These are phyloP conservation scores for Temnothorax ravouxi DNA, from an alignment of 2,888 invertebrate genomes.

Conservation along the genomic window DNA sequence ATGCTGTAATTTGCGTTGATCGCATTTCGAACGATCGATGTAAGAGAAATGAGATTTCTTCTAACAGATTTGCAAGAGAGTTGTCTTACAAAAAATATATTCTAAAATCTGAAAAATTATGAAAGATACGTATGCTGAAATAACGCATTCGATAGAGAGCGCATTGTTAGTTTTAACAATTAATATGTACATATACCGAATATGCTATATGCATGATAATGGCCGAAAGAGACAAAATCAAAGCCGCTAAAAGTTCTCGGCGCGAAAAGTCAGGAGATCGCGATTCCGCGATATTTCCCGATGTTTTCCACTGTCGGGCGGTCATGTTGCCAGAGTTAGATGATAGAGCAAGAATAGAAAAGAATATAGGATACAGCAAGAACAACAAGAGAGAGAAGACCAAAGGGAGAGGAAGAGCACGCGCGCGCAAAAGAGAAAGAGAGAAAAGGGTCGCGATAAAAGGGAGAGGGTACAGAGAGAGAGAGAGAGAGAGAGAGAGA, in stretches of 20 bases:
- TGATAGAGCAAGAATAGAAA: slow-evolving; percentile 44
- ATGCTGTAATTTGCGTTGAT: neutral
- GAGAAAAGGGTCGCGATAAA: slow-evolving; percentile 60
- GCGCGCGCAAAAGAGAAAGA: slow-evolving; percentile 4
- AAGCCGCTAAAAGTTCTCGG: slow-evolving; percentile 8
- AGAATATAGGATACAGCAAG: slow-evolving; percentile 18
- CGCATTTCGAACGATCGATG: neutral
- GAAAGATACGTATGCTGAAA: neutral
- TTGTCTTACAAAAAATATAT: neutral
- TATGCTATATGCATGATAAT: neutral
- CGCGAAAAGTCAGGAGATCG: slow-evolving; percentile 53
- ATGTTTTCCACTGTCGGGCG: slow-evolving; percentile 13
- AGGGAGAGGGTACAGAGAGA: slow-evolving; percentile 35
- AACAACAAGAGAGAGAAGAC: slow-evolving; percentile 20
- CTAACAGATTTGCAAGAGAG: neutral
- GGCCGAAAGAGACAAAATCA: neutral
- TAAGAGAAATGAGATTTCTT: neutral
- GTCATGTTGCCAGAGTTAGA: slow-evolving; percentile 41
- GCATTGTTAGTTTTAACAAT: neutral
- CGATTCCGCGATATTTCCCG: slow-evolving; percentile 49
- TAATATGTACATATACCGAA: neutral
- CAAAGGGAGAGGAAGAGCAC: slow-evolving; percentile 26
- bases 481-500: slow-evolving; percentile 43
- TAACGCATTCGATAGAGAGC: neutral
- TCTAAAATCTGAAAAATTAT: neutral